A percentile compares a stretch with the other conserved stretches of the same genome.
phyloP scores from a whole-genome alignment of 2,797 vertebrate genomes.

The Scyliorhinus canicula region DNA sequence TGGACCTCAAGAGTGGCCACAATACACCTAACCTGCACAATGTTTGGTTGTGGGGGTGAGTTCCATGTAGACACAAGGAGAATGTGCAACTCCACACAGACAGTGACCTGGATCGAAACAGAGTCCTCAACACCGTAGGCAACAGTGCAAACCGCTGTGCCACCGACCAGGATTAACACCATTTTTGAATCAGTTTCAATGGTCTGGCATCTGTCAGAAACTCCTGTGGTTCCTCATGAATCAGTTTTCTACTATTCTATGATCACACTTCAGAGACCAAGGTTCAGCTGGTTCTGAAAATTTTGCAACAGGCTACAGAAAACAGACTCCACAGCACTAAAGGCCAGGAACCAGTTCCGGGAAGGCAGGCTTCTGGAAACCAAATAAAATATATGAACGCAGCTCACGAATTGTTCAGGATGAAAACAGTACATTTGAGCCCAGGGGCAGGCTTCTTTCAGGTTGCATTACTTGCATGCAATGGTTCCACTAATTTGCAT shows the following conservation, averaged over 20 bases:
- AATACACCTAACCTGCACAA: too few species aligned
- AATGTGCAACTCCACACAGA: too few species aligned
- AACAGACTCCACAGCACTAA: not conserved
- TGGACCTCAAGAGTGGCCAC: too few species aligned
- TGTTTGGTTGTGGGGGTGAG: too few species aligned
- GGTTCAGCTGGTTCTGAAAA: not conserved
- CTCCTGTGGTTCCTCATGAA: not conserved
- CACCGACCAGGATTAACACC: not conserved
- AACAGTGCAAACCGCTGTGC: too few species aligned
- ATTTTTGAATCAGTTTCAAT: not conserved
- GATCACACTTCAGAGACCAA: not conserved
- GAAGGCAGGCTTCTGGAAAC: not conserved
- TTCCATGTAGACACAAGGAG: too few species aligned
- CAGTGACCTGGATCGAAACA: too few species aligned
- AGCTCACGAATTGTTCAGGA: not conserved
- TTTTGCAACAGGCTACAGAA: not conserved
- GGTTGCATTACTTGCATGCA: not conserved
- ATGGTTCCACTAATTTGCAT: not conserved
- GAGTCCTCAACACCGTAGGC: too few species aligned
- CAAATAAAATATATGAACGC: not conserved
- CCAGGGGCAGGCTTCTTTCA: not conserved
- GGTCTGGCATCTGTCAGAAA: not conserved
- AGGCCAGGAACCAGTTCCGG: not conserved
- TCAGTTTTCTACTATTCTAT: not conserved
- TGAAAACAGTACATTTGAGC: not conserved